Evolutionary conservation across 2,113 vertebrate genomes (phyloP).

Genomic region (Zosterops hypoxanthus): DNA sequence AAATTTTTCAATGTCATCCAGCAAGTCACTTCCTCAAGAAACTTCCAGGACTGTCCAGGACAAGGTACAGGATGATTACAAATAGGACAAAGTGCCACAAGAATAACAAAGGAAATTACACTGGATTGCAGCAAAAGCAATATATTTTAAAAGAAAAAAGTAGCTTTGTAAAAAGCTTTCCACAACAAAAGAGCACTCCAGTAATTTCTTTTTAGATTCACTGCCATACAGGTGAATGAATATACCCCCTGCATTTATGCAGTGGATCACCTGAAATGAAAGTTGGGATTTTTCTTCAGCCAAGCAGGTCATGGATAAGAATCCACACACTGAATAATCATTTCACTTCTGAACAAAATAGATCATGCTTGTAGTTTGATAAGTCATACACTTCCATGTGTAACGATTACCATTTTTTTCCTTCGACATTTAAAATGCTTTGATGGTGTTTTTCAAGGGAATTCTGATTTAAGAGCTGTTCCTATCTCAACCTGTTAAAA

Average conservation of each 20-base stretch:
- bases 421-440: not conserved
- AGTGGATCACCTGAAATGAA: not conserved
- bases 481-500: conserved; percentile 6
- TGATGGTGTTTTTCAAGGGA: not conserved
- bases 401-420: not conserved
- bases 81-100: not conserved
- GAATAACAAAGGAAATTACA: not conserved
- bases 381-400: not conserved
- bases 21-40: not conserved
- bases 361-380: not conserved
- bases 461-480: not conserved
- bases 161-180: not conserved
- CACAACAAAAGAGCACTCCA: not conserved
- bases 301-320: not conserved
- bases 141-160: not conserved
- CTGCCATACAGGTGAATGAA: not conserved
- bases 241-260: not conserved
- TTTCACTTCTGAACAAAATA: not conserved
- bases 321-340: not conserved
- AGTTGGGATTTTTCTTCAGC: not conserved
- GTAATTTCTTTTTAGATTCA: not conserved
- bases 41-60: not conserved
- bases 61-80: not conserved
- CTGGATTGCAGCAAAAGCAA: not conserved
- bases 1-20: not conserved